Percentiles rank a stretch among this genome's conserved stretches.
Evolutionary conservation across 2,113 vertebrate species (phyloP).

Genomic region (Corvus moneduloides): DNA sequence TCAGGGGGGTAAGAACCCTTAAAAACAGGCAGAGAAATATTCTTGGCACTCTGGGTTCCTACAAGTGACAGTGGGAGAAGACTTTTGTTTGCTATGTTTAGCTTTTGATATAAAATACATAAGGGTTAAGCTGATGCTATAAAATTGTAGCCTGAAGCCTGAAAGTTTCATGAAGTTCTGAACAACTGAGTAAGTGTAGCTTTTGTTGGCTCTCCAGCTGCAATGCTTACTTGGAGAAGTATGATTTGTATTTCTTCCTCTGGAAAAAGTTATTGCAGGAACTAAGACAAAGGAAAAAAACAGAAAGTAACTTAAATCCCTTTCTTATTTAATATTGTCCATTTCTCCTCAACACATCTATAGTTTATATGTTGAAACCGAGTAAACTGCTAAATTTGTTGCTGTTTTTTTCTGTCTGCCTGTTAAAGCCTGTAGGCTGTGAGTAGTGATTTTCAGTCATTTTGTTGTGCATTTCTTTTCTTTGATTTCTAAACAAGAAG

Average conservation of each 20-base stretch:
- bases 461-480: neutral
- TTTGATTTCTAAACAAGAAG: neutral
- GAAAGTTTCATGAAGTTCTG: neutral
- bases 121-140: neutral
- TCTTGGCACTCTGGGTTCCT: too few species aligned
- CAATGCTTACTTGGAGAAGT: neutral
- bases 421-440: neutral
- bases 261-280: neutral
- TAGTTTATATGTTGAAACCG: neutral
- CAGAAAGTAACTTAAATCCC: neutral
- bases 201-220: neutral
- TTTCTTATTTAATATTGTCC: neutral
- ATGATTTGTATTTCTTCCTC: neutral
- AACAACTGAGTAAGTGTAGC: neutral
- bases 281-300: neutral
- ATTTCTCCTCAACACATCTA: neutral
- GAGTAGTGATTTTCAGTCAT: neutral
- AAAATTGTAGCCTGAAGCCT: neutral
- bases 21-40: too few species aligned
- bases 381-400: neutral
- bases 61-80: neutral
- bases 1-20: too few species aligned
- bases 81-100: neutral
- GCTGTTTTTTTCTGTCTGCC: accelerated
- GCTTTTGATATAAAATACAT: neutral